phyloP scores from a whole-genome alignment of 2,888 invertebrate species.

The Chrysotoxum bicinctum region DNA sequence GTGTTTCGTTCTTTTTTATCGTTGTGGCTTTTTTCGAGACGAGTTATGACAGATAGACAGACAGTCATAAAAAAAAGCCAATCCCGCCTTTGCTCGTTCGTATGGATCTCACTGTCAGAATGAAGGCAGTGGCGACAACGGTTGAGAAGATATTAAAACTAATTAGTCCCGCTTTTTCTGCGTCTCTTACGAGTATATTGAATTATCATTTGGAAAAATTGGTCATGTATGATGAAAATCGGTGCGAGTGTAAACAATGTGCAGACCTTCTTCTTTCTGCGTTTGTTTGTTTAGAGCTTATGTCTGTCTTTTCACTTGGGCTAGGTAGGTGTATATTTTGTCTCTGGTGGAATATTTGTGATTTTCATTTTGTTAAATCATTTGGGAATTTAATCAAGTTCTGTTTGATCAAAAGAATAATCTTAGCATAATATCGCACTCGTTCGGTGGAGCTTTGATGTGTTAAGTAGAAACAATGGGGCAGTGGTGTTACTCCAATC shows the following conservation, averaged over 20 bases:
- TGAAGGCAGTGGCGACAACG: not conserved
- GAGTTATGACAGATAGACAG: constrained; percentile 67
- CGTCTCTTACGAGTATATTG: constrained; percentile 57
- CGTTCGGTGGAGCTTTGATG: too few species aligned
- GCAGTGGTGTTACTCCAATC: too few species aligned
- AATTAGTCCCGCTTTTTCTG: constrained; percentile 58
- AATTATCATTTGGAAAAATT: constrained; percentile 62
- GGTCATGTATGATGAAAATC: constrained; percentile 38
- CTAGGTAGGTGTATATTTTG: not conserved
- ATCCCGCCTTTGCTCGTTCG: too few species aligned
- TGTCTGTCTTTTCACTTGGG: not conserved
- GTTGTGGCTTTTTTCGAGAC: constrained; percentile 37
- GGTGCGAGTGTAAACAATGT: constrained; percentile 53
- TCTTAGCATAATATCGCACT: too few species aligned
- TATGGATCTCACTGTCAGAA: constrained; percentile 2
- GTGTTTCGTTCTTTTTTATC: constrained; percentile 9
- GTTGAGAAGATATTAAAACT: constrained; percentile 60
- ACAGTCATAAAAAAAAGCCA: constrained; percentile 51
- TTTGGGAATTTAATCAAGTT: not conserved
- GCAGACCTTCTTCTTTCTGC: constrained; percentile 12
- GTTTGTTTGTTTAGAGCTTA: not conserved
- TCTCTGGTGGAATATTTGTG: not conserved
- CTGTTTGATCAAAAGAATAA: too few species aligned
- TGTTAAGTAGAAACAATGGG: too few species aligned
- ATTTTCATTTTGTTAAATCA: not conserved